These are phyloP conservation scores for Meghimatium bilineatum DNA, from an alignment of 2,888 invertebrate species.

Conservation along the genomic window DNA sequence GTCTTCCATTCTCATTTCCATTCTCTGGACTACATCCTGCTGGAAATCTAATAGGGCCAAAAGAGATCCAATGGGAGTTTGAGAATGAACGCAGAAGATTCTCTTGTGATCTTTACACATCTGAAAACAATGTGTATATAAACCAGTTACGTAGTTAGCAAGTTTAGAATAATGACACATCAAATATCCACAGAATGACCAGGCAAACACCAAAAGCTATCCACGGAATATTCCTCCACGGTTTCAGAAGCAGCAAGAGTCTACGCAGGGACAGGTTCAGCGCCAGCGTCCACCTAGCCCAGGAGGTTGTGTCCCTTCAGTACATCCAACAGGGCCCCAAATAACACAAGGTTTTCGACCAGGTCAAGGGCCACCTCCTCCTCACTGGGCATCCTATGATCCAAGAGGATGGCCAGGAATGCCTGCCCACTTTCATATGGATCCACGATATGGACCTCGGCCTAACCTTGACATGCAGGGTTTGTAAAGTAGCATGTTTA, in stretches of 20 bases:
- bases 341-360: slow-evolving; percentile 67
- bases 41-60: too few species aligned
- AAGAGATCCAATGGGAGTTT: too few species aligned
- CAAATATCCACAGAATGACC: slow-evolving; percentile 52
- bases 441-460: slow-evolving; percentile 63
- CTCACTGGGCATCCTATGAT: slow-evolving; percentile 65
- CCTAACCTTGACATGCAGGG: slow-evolving; percentile 73
- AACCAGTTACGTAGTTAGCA: too few species aligned
- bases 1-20: too few species aligned
- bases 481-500: too few species aligned
- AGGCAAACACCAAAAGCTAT: slow-evolving; percentile 52
- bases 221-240: slow-evolving; percentile 84
- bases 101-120: too few species aligned
- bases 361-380: slow-evolving; percentile 72
- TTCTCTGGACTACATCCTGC: too few species aligned
- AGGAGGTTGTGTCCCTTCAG: slow-evolving; percentile 52
- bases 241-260: slow-evolving; percentile 70
- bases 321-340: slow-evolving; percentile 55
- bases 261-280: slow-evolving; percentile 52
- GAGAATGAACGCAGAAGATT: too few species aligned
- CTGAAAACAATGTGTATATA: too few species aligned
- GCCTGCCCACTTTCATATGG: slow-evolving; percentile 68
- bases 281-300: slow-evolving; percentile 59
- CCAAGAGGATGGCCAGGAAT: slow-evolving; percentile 60
- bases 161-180: background rate